Evolutionary conservation across 2,888 invertebrate species (phyloP), one percentile per base, ranked within the genome.

Genomic region (Lasioglossum figueresi): DNA sequence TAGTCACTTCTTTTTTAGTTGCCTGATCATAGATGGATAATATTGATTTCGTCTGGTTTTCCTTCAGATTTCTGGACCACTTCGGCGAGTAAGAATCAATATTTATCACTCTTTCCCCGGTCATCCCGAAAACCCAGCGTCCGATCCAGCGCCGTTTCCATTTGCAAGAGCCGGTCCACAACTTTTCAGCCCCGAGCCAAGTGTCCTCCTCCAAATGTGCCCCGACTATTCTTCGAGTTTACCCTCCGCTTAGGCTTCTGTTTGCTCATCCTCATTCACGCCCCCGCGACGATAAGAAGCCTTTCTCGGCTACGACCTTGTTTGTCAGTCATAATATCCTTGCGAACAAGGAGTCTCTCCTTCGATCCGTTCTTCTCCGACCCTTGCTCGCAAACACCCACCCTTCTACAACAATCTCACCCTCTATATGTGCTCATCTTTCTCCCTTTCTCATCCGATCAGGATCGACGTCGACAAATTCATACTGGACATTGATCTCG

Each of bases 261-360:
- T 88, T 89, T 88, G 88, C 23, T 77, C 84, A 74, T 37, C 40
- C 72, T 75, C 80, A 48, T 52, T 73, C 72, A 72, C 74, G 56
- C 48, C 72, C 76, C 43, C 76, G 66, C 77, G 34, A 43, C 70
- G 40, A 73, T 76, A 77, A 77, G 75, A 73, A 76, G 66, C 48
- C 56, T 66, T 76, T 72, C 76, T 37, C 84, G 66, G 19, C 73
- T 19, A 45, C 66, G 78, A 72, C 63, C 83, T 77, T 89, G 83
- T 90, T 90, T 84, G 87, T 77, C 88, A 79, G 56, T 87, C 79
- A 88, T 88, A 90, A 90, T 90, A 84, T 83, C 81, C 73, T 43
- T 10, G 80, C 66, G 63, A 89, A 79, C 70, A 83, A 83, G 52
- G 68, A 76, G 56, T 63, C 48, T 31, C 34, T 19, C 45, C 59